Conservation (phyloP, 2,797 vertebrate genomes). For the Poliocrania exsul region DNA sequence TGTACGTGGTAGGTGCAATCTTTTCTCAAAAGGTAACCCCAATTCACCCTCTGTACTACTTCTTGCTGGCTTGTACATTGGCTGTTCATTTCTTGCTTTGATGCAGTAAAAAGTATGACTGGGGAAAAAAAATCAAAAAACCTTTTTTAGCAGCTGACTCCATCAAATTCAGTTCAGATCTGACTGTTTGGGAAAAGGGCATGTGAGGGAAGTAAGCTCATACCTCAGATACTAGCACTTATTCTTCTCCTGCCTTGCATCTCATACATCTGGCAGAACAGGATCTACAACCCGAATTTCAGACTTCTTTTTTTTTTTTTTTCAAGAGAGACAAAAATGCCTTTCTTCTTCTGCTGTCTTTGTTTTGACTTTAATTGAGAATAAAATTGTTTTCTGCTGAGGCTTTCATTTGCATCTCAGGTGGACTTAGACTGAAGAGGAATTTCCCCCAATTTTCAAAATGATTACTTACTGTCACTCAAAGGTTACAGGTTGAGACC, state of each 20-base stretch:
- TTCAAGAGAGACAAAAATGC: neutral
- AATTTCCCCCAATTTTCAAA: neutral
- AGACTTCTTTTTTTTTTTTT: neutral
- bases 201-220: rapidly evolving
- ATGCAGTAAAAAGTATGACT: neutral
- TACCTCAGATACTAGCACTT: neutral
- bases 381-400: neutral
- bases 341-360: neutral
- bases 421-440: neutral
- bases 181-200: neutral
- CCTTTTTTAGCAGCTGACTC: neutral
- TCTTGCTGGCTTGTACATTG: rapidly evolving
- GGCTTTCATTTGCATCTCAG: neutral
- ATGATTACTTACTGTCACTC: neutral
- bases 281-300: neutral
- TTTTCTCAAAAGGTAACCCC: neutral
- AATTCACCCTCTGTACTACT: neutral
- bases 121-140: neutral
- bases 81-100: neutral
- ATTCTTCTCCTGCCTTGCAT: neutral
- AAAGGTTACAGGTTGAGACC: neutral
- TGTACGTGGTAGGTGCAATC: rapidly evolving
- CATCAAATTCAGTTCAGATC: neutral
- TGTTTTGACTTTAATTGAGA: neutral
- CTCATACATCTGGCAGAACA: neutral